Evolutionary conservation across 2,113 vertebrate genomes (phyloP), one percentile per base, ranked within the genome.

Genomic region (Phalacrocorax aristotelis): DNA sequence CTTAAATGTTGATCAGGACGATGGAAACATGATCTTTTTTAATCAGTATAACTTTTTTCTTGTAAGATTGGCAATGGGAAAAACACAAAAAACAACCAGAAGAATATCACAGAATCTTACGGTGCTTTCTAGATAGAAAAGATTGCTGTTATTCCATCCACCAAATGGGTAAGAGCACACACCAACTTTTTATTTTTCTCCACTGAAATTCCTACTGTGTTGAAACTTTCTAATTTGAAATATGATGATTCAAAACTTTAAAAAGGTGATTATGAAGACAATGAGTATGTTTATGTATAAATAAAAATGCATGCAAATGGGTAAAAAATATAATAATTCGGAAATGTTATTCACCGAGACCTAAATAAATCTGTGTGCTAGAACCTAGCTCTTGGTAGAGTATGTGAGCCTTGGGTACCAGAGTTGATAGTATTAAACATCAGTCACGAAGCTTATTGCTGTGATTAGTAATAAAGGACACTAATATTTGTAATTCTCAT

Each of bases 91-190:
- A 98, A 90, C 99, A 99, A 97, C 99, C 98, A 95, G 98, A 99
- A 96, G 99, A 99, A 92, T 99, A 99, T 97, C 98, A 98, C 9
- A 99, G 98, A 94, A 99, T 99, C 88, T 98, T 99, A 95, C 99
- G 98, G 77, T 99, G 99, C 97, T 99, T 99, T 96, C 98, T 99
- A 94, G 99, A 99, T 97, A 99, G 99, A 97, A 99, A 99, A 97
- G 99, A 99, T 97, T 99, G 99, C 97, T 99, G 99, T 98, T 99
- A 99, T 92, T 99, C 99, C 95, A 99, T 99, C 96, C 99, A 99
- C 98, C 99, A 99, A 87, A 99, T 99, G 97, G 99, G 99, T 99
- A 98, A 98, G 98, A 93, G 42, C 64, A 83, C 38, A 34, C 68
- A 36, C 29, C 17, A 21, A 7, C 49, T 74, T 51, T 23, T 49